Conservation (phyloP, 1,140 invertebrate species). For the Zaprionus ornatus region DNA sequence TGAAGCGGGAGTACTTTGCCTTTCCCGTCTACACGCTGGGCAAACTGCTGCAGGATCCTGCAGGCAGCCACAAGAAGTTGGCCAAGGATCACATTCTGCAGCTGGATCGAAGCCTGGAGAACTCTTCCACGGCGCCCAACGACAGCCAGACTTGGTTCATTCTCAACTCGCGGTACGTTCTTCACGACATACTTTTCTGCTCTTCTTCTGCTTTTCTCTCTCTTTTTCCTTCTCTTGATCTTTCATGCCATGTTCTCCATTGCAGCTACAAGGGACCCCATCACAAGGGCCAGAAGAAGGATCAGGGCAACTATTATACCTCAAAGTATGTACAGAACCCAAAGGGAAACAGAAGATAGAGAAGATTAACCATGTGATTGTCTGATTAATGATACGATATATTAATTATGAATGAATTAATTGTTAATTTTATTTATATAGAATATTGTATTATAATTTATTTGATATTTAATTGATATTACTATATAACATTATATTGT, state of each 20-base stretch:
- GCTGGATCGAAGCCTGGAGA: conserved; percentile 2
- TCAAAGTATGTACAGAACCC: conserved; percentile 58
- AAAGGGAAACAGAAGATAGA: not conserved
- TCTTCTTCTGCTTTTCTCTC: not conserved
- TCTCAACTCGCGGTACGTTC: conserved; percentile 69
- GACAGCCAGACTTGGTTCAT: conserved; percentile 72
- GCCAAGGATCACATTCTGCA: conserved; percentile 26
- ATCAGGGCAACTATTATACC: conserved; percentile 57
- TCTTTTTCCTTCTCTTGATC: too few relatives aligned
- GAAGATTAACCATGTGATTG: conserved; percentile 1
- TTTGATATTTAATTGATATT: too few relatives aligned
- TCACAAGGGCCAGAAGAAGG: conserved; percentile 18
- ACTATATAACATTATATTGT: too few relatives aligned
- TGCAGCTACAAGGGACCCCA: conserved; percentile 66
- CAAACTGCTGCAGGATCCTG: conserved; percentile 56
- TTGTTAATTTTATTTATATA: too few relatives aligned
- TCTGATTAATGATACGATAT: not conserved
- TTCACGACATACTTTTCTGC: too few relatives aligned
- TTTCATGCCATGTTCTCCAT: not conserved
- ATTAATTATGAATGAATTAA: not conserved
- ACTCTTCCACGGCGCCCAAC: conserved; percentile 11
- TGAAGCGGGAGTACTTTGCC: conserved; percentile 64
- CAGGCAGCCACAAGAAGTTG: not conserved
- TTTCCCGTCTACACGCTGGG: conserved; percentile 72
- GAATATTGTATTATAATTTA: too few relatives aligned